These are phyloP conservation scores for Acanthis flammea DNA, from an alignment of 2,797 vertebrate genomes.

Conservation along the genomic window DNA sequence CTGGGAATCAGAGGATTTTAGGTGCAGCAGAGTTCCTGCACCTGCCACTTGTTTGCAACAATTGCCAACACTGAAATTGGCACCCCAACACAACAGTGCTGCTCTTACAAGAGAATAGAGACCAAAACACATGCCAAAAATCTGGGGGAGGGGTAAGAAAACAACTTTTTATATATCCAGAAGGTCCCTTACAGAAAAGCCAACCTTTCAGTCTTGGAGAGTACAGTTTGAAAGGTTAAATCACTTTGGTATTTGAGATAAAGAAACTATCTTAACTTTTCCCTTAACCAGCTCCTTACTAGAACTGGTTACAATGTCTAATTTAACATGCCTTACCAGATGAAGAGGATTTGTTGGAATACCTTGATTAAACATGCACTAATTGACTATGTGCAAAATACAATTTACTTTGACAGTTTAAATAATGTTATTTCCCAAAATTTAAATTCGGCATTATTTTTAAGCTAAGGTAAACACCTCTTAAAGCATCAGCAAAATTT, in stretches of 20 bases:
- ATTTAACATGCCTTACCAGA: not conserved
- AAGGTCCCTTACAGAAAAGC: not conserved
- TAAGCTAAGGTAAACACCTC: not conserved
- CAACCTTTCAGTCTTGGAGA: not conserved
- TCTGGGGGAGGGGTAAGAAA: not conserved
- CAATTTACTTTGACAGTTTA: not conserved
- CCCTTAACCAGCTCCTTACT: not conserved
- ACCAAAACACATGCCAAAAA: not conserved
- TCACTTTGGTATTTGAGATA: not conserved
- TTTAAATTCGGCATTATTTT: not conserved
- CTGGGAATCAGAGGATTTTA: not conserved
- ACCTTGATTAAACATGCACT: not conserved
- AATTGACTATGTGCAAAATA: not conserved
- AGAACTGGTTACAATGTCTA: not conserved
- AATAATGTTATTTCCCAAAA: not conserved
- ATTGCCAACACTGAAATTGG: fast-evolving
- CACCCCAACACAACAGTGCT: fast-evolving
- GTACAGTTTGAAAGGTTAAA: not conserved
- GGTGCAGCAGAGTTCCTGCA: not conserved
- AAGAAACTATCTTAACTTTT: not conserved
- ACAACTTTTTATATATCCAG: not conserved
- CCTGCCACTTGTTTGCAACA: not conserved
- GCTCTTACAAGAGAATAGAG: not conserved
- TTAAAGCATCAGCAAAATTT: not conserved
- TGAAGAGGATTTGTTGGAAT: not conserved